Base-by-base conservation (phyloP, 37 sponge, comb jelly and placozoan species). In the Eunapius fragilis region DNA sequence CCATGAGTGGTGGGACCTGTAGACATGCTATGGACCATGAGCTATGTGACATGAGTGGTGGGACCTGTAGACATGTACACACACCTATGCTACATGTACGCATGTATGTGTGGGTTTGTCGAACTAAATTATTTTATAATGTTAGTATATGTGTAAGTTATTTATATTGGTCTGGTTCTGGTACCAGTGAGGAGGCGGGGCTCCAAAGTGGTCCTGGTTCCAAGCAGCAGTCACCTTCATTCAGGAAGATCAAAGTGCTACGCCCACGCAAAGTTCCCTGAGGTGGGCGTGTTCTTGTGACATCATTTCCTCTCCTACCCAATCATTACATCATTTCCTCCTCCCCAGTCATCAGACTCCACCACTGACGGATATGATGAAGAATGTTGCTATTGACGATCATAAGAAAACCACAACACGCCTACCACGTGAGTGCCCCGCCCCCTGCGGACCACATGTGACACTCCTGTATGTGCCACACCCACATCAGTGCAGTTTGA, bases 161-260 rank as follows among this genome's bases (percentile, higher is more conserved):
- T 58, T 58, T 19, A 6, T 76, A 38, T 37, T 47, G 24, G n/a
- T 25, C 30, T 45, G 31, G 38, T 23, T 67, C 72, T 30, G 5
- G 28, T 25, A 49, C 25, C 58, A 90, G 81, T 71, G 75, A 80
- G 35, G 86, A 76, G n/a, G 50, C 84, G 71, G 88, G 87, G 25
- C 81, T 93, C 23, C 80, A 81, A n/a, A 30, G 33, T 67, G 85
- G 82, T 25, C 32, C 72, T 30, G 37, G 47, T 25, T 83, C 92
- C 26, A 80, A 69, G 48, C 67, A 72, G 31, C 94, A 94, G 86
- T 94, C 94, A 31, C 94, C 94, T 69, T 50, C 94, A 0, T 94
- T 90, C 73, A 85, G 81, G 83, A 87, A 88, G 45, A 90, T 94
- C 48, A 84, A 74, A 31, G 49, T 1, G 48, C 75, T 22, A 45